phyloP scores from a whole-genome alignment of 1,140 invertebrate species.

The Trichomalopsis sarcophagae region DNA sequence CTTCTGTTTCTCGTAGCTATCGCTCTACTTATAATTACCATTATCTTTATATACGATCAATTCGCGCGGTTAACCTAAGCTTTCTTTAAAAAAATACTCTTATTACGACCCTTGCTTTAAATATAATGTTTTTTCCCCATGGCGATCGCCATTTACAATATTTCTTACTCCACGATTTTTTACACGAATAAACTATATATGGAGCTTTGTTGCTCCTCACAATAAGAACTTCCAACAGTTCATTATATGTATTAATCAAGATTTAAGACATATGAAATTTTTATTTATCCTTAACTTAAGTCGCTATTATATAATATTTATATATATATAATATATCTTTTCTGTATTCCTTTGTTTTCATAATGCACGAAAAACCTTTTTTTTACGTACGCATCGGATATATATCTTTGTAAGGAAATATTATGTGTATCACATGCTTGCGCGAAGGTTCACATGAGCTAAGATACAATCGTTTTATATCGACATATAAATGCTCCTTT shows the following conservation, averaged over 20 bases:
- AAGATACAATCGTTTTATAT: conserved; percentile 28
- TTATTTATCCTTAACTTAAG: conserved; percentile 12
- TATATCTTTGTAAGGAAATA: conserved; percentile 33
- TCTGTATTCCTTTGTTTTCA: conserved; percentile 10
- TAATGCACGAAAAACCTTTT: conserved; percentile 42
- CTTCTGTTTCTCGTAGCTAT: conserved; percentile 27
- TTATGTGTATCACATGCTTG: conserved; percentile 46
- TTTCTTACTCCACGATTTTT: conserved; percentile 28
- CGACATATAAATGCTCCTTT: conserved; percentile 41
- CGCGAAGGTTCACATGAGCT: conserved; percentile 23
- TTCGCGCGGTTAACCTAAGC: conserved; percentile 41
- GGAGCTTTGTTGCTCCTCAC: conserved; percentile 12
- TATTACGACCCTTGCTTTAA: conserved; percentile 3
- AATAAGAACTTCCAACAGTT: conserved; percentile 44
- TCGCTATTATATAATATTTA: conserved; percentile 33
- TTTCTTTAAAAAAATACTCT: conserved; percentile 51
- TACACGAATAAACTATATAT: conserved; percentile 49
- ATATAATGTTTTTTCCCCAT: conserved; percentile 30
- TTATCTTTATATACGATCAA: conserved; percentile 36
- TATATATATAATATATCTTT: conserved; percentile 49
- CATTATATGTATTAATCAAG: conserved; percentile 11
- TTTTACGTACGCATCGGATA: conserved; percentile 45
- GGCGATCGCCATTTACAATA: conserved; percentile 36
- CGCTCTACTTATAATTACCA: conserved; percentile 19
- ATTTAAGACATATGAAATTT: conserved; percentile 39